A percentile compares a stretch with the other conserved stretches of the same genome.
Evolutionary conservation across 2,888 invertebrate genomes (phyloP).

Genomic region (Hermodice carunculata): DNA sequence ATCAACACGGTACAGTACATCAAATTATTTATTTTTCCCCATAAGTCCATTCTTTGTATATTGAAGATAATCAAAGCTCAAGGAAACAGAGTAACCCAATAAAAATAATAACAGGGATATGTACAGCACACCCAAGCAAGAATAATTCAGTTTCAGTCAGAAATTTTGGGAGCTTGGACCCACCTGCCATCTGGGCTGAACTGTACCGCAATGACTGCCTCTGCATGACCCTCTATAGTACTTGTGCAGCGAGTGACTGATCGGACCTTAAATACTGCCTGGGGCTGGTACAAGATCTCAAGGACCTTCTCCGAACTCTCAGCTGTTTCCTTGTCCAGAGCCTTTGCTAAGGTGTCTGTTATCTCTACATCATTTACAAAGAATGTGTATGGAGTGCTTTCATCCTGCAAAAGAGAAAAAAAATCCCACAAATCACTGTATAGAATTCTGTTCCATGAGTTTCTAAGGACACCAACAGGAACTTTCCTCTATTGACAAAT

Average conservation of each 20-base stretch:
- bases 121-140: no score
- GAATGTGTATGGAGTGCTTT: conserved; percentile 76
- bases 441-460: no score
- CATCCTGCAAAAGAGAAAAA: conserved; percentile 52
- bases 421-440: background rate
- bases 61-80: no score
- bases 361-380: conserved; percentile 92
- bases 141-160: no score
- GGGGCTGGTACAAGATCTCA: conserved; percentile 95
- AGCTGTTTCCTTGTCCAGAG: conserved; percentile 78
- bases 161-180: background rate
- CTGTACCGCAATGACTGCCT: conserved; percentile 93
- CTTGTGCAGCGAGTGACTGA: conserved; percentile 93
- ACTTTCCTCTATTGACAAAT: no score
- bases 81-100: no score
- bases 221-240: conserved; percentile 95
- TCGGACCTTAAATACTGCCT: conserved; percentile 85
- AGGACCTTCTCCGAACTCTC: conserved; percentile 67
- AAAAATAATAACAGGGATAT: no score
- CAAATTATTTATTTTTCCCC: no score
- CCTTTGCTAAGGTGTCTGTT: conserved; percentile 78
- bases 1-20: no score
- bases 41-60: no score
- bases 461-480: no score
- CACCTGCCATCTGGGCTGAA: conserved; percentile 94